Evolutionary conservation across 2,797 vertebrate species (phyloP), one percentile per base, ranked within the genome.

Genomic region (Buphagus erythrorhynchus): DNA sequence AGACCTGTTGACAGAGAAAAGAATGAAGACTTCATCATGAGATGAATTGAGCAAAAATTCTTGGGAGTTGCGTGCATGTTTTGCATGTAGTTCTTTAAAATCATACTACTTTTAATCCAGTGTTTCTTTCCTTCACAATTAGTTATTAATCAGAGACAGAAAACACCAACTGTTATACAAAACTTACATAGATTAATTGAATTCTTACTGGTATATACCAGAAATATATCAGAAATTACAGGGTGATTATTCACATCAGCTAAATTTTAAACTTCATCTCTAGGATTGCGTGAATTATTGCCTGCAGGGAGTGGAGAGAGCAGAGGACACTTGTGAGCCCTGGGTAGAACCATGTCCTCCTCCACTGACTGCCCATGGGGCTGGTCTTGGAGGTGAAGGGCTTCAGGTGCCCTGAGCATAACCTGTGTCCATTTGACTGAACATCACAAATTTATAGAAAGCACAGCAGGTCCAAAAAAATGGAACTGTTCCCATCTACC

Each of bases 321-420:
- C 42, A 57, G 81, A 45, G 62, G 55, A 7, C 51, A 22, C 20
- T 16, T 42, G 43, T 42, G 43, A 31, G 18, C 16, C 33, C 52
- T 62, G 4, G 9, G 62, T 3, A 33, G 77, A 6, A 55, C 11
- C 0, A 0, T 29, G 25, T 14, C 40, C 54, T 11, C 19, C 49
- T 11, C 19, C 35, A 2, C n/a, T 33, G 63, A 1, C 40, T 29
- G 16, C 0, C 0, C 1, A 16, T n/a, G 33, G 49, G 36, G 15
- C 35, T 9, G 36, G 1, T 13, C 55, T 79, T 26, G 40, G 33
- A 7, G 24, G 10, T 13, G 14, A 21, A 45, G 35, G 21, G 29
- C 36, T 80, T 15, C 42, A 26, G 22, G 5, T 67, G 48, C 36
- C 19, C 13, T 7, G 1, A 7, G 31, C 13, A 6, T 42, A 52